Base-by-base conservation (phyloP, 2,888 invertebrate genomes). In the Hylaea fasciaria region DNA sequence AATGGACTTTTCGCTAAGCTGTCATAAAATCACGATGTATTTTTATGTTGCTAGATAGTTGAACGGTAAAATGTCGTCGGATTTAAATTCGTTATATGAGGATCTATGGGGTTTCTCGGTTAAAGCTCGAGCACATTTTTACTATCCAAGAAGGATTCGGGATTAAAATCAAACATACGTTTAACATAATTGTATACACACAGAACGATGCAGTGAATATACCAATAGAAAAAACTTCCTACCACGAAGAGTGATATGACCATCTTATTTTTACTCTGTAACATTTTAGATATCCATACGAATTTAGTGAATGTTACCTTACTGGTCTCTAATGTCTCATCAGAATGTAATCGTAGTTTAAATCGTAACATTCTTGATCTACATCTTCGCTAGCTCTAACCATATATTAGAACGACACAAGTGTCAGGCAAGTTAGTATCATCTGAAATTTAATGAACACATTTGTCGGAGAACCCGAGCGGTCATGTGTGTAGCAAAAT, bases 11-110 rank as follows among this genome's bases (percentile, higher is more conserved):
- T 65, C 62, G 65, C 63, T 67, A 65, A 71, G 70, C 67, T 65
- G 64, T 68, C 69, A 73, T 74, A 73, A 74, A 74, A 74, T 74
- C 69, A 72, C 69, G 68, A 66, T 67, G 64, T 67, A 65, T 72
- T 74, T 62, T 73, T 73, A 74, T 71, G 69, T 71, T 65, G 59
- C 64, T 66, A 58, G 68, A 66, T 70, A 68, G 68, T 68, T 64
- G 55, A 62, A 66, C 45, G 62, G 54, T 52, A 55, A n/a, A 63
- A 65, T 49, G 61, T 46, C 40, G 49, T 62, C 62, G 65, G 69
- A 60, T 64, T 69, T 62, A 69, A 69, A 66, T 66, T 64, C 61
- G 55, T 57, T 60, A 55, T 64, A 45, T 64, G 65, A 56, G 62
- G 49, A 67, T 68, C 67, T 66, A 66, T 68, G 58, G 57, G 29